phyloP scores from a whole-genome alignment of 2,888 invertebrate genomes.

The Amiota mariae region DNA sequence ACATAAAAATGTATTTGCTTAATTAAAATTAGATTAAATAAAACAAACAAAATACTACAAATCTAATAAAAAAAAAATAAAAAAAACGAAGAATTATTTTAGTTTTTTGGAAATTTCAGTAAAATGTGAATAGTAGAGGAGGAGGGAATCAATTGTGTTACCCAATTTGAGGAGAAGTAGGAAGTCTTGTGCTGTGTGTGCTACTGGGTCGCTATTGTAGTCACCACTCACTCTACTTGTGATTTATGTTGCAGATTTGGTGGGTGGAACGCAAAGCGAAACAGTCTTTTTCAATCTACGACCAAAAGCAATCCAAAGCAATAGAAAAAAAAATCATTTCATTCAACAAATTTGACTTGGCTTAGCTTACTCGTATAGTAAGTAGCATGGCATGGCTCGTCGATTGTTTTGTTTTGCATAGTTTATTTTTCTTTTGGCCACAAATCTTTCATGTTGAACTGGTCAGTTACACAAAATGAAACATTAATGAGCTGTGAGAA shows the following conservation, averaged over 20 bases:
- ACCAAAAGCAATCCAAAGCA: background rate
- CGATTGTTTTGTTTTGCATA: too few species aligned
- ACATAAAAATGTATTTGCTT: conserved; percentile 1
- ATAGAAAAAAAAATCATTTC: background rate
- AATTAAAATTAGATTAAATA: conserved; percentile 27
- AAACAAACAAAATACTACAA: background rate
- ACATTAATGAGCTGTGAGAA: conserved; percentile 57
- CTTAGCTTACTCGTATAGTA: too few species aligned
- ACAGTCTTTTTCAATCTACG: background rate
- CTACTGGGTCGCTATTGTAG: too few species aligned
- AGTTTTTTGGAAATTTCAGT: background rate
- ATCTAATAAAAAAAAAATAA: background rate
- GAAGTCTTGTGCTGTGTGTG: too few species aligned
- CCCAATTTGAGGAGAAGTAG: too few species aligned
- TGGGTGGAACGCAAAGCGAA: background rate
- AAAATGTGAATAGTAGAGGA: too few species aligned
- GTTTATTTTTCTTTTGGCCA: background rate
- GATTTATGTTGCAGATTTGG: conserved; percentile 5
- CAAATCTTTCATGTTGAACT: conserved; percentile 43
- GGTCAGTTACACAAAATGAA: conserved; percentile 66
- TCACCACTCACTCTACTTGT: background rate
- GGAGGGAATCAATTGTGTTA: too few species aligned
- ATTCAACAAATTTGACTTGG: background rate
- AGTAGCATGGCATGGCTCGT: too few species aligned
- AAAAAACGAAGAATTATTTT: background rate